phyloP scores from a whole-genome alignment of 2,113 vertebrate genomes.

The Alexandromys fortis region DNA sequence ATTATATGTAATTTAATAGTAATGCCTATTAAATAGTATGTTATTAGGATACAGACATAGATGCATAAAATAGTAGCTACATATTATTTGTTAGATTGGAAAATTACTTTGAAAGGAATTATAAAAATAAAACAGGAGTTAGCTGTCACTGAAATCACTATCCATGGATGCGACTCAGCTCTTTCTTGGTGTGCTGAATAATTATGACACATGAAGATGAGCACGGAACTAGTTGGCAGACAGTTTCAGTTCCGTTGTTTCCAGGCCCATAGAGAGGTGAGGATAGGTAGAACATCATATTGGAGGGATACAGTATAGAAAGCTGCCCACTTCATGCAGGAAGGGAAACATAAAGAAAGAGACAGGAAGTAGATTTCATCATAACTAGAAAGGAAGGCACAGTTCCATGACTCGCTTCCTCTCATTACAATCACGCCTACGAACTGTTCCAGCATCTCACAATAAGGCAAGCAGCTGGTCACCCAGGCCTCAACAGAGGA shows the following conservation, averaged over 20 bases:
- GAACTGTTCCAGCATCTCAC: not conserved
- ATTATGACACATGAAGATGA: not conserved
- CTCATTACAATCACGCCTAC: rapidly evolving
- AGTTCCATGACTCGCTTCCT: not conserved
- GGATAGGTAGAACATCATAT: too few species aligned
- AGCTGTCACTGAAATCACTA: not conserved
- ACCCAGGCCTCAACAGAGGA: not conserved
- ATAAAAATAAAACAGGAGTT: too few species aligned
- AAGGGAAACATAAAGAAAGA: not conserved
- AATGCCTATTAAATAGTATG: not conserved
- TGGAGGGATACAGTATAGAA: not conserved
- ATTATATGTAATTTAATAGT: not conserved
- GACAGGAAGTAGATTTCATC: not conserved
- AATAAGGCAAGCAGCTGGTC: rapidly evolving
- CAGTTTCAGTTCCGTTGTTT: not conserved
- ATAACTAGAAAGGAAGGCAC: not conserved
- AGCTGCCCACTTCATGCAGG: rapidly evolving
- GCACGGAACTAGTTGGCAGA: too few species aligned
- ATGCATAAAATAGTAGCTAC: not conserved
- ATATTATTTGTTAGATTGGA: not conserved
- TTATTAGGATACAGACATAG: not conserved
- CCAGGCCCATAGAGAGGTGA: not conserved
- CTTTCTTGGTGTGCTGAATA: not conserved
- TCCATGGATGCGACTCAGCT: not conserved
- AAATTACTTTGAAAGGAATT: too few species aligned